phyloP scores from a whole-genome alignment of 2,888 invertebrate genomes.

The Atrina japonica region DNA sequence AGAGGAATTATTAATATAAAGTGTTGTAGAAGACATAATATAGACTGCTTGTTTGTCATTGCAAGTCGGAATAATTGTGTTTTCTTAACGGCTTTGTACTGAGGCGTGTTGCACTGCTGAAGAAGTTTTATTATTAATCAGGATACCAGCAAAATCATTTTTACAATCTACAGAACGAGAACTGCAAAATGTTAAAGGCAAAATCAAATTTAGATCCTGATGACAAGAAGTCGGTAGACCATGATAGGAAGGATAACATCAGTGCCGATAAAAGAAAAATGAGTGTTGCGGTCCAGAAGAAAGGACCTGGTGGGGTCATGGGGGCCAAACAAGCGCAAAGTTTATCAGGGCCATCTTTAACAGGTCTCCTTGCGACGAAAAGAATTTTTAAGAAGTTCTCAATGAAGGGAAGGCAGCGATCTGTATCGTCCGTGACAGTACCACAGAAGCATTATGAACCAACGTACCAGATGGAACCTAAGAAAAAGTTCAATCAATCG shows the following conservation, averaged over 20 bases:
- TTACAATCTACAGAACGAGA: no score
- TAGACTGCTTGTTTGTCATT: no score
- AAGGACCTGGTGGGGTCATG: conserved; percentile 12
- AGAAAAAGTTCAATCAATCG: conserved; percentile 50
- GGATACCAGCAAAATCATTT: no score
- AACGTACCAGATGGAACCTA: conserved; percentile 63
- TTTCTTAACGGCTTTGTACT: no score
- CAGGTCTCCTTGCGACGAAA: conserved; percentile 52
- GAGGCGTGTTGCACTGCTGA: no score
- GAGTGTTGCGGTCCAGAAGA: conserved; percentile 10
- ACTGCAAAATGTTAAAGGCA: no score
- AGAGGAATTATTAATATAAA: no score
- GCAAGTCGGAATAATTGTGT: no score
- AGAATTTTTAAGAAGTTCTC: conserved; percentile 24
- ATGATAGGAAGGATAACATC: conserved; percentile 18
- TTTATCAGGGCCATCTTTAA: conserved; percentile 49
- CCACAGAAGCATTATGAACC: conserved; percentile 49
- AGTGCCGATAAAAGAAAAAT: conserved; percentile 18
- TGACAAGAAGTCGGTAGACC: neutral
- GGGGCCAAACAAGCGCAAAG: conserved; percentile 26
- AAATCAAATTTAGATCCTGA: no score
- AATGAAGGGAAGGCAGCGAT: conserved; percentile 6
- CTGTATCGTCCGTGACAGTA: conserved; percentile 20
- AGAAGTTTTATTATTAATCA: no score
- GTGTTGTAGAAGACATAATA: no score